Base-by-base conservation (phyloP, 2,888 invertebrate genomes). In the Automeris io region DNA sequence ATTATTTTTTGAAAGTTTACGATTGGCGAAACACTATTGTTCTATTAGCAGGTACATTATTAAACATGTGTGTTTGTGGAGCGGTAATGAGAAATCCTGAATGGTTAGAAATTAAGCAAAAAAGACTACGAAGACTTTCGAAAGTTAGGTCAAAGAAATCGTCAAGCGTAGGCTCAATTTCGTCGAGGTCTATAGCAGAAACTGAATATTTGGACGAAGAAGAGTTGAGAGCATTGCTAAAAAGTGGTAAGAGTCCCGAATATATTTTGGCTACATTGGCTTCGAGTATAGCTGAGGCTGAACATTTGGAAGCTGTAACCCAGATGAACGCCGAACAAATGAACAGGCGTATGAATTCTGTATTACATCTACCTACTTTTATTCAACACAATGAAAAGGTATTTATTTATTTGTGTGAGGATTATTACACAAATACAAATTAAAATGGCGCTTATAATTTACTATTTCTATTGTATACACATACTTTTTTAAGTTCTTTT, bases 71-170 rank as follows among this genome's bases (percentile, higher is more conserved):
- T 61, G 93, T 95, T 1, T 95, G 94, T 68, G 96, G 96, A 0
- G 90, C 93, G 1, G 78, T 96, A 5, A 95, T 97, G 94, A 88
- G 93, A 22, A 95, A 96, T 63, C 93, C 96, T 0, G 94, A 95
- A 49, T 95, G 96, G 95, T 86, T 91, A 62, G 78, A 88, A 37
- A 73, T 87, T 21, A 91, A 91, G 52, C 91, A 91, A 59, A 88
- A 87, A 51, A 89, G 88, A 66, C 87, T 79, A 46, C 61, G 73
- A 31, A 68, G 64, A 31, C 59, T 80, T 42, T 68, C 77, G 13
- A 85, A 88, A 52, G 37, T 58, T 1, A 69, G 65, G 41, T 80
- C 77, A 0, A 73, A 79, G 43, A 78, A 75, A 33, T 72, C 82
- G 1, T 88, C 90, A 0, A 88, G 80, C 36, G 83, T 75, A 4